Percentiles rank a stretch among this genome's conserved stretches.
Conservation (phyloP, 2,888 invertebrate genomes). For the Polyommatus icarus region DNA sequence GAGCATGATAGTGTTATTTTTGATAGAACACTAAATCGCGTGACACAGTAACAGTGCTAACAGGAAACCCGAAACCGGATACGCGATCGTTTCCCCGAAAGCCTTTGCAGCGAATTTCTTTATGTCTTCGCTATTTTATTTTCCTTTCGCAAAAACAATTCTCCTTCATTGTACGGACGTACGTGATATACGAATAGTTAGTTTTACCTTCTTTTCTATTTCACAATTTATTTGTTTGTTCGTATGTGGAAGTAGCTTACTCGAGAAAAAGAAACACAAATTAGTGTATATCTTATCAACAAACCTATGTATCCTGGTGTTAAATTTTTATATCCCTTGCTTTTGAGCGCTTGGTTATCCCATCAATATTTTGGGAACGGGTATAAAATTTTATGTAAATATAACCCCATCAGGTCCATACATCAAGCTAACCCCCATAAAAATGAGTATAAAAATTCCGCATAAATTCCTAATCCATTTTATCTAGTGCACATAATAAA, state of each 20-base stretch:
- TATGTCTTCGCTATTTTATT: slow-evolving; percentile 44
- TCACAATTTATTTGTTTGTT: slow-evolving; percentile 11
- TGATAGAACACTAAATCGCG: slow-evolving; percentile 47
- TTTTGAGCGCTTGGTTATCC: background rate
- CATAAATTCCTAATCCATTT: slow-evolving; percentile 3
- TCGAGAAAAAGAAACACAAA: background rate
- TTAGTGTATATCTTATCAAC: background rate
- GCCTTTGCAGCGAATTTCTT: slow-evolving; percentile 47
- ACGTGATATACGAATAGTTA: slow-evolving; percentile 29
- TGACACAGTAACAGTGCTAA: slow-evolving; percentile 51
- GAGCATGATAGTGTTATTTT: background rate
- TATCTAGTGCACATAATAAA: slow-evolving; percentile 41
- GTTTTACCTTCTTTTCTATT: slow-evolving; percentile 15
- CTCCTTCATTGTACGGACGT: slow-evolving; percentile 24
- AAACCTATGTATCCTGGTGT: background rate
- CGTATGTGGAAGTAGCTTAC: background rate
- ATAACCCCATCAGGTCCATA: slow-evolving; percentile 2
- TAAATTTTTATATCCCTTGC: background rate
- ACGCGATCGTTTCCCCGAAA: slow-evolving; percentile 52
- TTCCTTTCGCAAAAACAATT: slow-evolving; percentile 31
- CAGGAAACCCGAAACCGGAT: slow-evolving; percentile 59
- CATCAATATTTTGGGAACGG: background rate
- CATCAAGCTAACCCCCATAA: slow-evolving; percentile 15
- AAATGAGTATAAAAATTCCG: slow-evolving; percentile 1
- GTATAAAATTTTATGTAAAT: background rate